Evolutionary conservation across 2,888 invertebrate genomes (phyloP), one percentile per base, ranked within the genome.

Genomic region (Erebia aethiops): DNA sequence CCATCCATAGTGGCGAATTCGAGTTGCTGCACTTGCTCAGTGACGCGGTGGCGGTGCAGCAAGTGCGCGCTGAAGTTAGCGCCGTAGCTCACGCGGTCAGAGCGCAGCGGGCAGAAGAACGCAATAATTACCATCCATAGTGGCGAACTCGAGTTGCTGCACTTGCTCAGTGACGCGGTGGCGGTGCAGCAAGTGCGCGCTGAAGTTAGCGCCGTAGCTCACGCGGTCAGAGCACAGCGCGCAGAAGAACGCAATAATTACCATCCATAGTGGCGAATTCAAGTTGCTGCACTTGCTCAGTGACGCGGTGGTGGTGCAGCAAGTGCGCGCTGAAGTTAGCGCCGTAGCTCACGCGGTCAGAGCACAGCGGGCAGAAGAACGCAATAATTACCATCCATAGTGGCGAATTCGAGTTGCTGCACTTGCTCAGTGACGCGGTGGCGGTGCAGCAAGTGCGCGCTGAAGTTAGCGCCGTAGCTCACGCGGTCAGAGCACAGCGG

Each of bases 261-360:
- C 35, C 35, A 60, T 92, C 90, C 88, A 92, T 90, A 43, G 82
- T 84, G 41, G 82, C 86, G 72, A 92, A 91, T 80, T 91, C 89
- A 7, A 92, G 76, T n/a, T 87, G 84, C 63, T 91, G 88, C 0
- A 92, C 89, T 51, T 88, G 88, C 51, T 92, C 91, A 21, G 84
- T 81, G 0, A 92, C 86, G 0, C 84, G 75, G 73, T 92, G 92
- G 0, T 81, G 79, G 67, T 86, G 87, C 49, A 89, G 74, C 21
- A 92, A 72, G 68, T 92, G 92, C 0, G 90, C 86, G 74, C 91
- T 91, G 79, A 92, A 92, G 79, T 92, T 85, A 0, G 87, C 80
- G 0, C 92, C 92, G 77, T 92, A 92, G 74, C 90, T 90, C 0
- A 92, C 92, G 5, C 91, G 83, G 74, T 90, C 91, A 2, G 87